Base-by-base conservation (phyloP, 2,113 vertebrate genomes). In the Piaya cayana region DNA sequence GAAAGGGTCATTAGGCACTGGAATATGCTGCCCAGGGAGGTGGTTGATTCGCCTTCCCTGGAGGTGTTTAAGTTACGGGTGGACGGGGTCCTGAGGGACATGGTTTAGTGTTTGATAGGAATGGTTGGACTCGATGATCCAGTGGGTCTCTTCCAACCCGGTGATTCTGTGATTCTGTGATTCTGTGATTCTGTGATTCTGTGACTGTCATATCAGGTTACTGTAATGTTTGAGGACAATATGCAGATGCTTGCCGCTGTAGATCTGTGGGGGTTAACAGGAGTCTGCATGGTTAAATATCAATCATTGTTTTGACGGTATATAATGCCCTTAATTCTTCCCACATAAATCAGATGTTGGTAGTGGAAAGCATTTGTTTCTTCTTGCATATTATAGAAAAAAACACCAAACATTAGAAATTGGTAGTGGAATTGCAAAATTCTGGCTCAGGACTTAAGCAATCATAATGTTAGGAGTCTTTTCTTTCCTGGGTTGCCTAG, bases 361-460 rank as follows among this genome's bases (percentile, higher is more conserved):
- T 60, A 45, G 49, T 47, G 68, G 49, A 90, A 82, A 95, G 92
- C 92, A 96, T 92, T 88, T 95, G 90, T 70, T 96, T 84, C 85
- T 94, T 47, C 36, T 92, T 27, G 78, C 56, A 27, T 60, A 81
- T 56, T 56, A 60, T 1, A 53, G 63, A 10, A 86, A 80, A 19
- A 11, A 27, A 14, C 52, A 0, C 3, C 15, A 30, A 94, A 86
- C 32, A 64, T 45, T 67, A 80, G 55, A 86, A 85, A 67, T 29
- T 50, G 36, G 43, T 49, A 70, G 36, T 53, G 91, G 37, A 78
- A 22, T 64, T 86, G 64, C 0, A 11, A 81, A 90, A 81, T 90
- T 81, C 56, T 86, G 29, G 11, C 39, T 67, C 56, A 92, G 52
- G 86, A 74, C 22, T 34, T 65, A 69, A 43, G 71, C 23, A 74